phyloP scores from a whole-genome alignment of 2,888 invertebrate species.

The Candidula unifasciata region DNA sequence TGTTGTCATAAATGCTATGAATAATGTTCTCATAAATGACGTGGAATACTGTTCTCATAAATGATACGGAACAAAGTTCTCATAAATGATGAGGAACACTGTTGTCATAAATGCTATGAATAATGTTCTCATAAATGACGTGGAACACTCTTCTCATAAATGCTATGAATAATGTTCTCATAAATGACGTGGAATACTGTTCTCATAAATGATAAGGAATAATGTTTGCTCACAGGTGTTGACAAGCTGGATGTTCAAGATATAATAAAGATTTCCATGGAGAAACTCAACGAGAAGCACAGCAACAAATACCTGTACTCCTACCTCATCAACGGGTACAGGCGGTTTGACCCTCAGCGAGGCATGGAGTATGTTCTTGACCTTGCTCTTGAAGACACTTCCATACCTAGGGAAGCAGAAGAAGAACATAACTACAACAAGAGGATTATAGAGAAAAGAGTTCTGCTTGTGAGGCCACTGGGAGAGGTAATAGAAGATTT shows the following conservation, averaged over 20 bases:
- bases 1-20: too few relatives aligned
- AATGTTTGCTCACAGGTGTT: conserved; percentile 77
- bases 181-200: too few relatives aligned
- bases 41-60: too few relatives aligned
- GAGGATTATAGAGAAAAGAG: conserved; percentile 78
- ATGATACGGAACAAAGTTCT: too few relatives aligned
- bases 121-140: too few relatives aligned
- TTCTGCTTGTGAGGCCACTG: conserved; percentile 89
- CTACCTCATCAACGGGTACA: conserved; percentile 83
- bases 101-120: too few relatives aligned
- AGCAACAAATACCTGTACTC: conserved; percentile 77
- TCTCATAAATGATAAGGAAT: too few relatives aligned
- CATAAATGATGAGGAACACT: too few relatives aligned
- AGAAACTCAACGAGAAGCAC: conserved; percentile 68
- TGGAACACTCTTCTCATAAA: too few relatives aligned
- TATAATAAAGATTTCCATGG: conserved; percentile 78
- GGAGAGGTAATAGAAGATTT: conserved; percentile 83
- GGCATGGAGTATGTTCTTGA: conserved; percentile 92
- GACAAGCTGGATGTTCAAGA: conserved; percentile 83
- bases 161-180: too few relatives aligned
- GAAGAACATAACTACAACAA: conserved; percentile 41
- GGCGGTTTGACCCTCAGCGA: conserved; percentile 87
- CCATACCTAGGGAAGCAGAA: conserved; percentile 17
- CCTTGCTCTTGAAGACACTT: conserved; percentile 72
- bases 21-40: too few relatives aligned